phyloP scores from a whole-genome alignment of 2,113 vertebrate species.

The Vireo altiloquus region DNA sequence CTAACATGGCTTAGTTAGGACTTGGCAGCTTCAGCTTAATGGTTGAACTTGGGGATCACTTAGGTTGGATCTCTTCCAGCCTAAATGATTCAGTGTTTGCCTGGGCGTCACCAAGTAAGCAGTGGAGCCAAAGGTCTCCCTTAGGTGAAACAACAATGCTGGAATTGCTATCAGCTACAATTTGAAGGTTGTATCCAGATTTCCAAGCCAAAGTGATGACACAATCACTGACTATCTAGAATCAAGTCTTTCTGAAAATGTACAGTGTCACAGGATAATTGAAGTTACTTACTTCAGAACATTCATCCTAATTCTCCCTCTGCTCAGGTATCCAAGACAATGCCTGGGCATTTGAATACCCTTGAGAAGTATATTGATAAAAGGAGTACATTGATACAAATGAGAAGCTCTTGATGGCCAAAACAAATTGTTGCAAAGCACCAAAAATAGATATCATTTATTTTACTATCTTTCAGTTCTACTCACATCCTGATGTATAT shows the following conservation, averaged over 20 bases:
- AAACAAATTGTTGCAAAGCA: neutral
- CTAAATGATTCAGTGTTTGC: neutral
- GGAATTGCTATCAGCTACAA: neutral
- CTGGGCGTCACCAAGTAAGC: neutral
- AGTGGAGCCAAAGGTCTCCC: neutral
- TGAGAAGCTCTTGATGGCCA: neutral
- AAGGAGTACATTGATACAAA: neutral
- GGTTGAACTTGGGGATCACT: accelerated
- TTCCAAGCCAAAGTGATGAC: neutral
- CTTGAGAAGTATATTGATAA: neutral
- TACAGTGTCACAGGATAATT: accelerated
- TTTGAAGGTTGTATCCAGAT: too few species aligned
- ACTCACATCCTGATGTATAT: neutral
- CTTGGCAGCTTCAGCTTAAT: too few species aligned
- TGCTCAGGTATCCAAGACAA: neutral
- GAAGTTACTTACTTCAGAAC: neutral
- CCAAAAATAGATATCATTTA: neutral
- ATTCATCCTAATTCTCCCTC: neutral
- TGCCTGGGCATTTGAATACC: neutral
- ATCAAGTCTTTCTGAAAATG: neutral
- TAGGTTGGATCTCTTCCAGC: neutral
- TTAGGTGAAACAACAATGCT: neutral
- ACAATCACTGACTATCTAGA: neutral
- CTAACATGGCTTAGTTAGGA: neutral
- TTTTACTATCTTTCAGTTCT: neutral